Conservation (phyloP, 2,113 vertebrate species). For the Illadopsis cleaveri region DNA sequence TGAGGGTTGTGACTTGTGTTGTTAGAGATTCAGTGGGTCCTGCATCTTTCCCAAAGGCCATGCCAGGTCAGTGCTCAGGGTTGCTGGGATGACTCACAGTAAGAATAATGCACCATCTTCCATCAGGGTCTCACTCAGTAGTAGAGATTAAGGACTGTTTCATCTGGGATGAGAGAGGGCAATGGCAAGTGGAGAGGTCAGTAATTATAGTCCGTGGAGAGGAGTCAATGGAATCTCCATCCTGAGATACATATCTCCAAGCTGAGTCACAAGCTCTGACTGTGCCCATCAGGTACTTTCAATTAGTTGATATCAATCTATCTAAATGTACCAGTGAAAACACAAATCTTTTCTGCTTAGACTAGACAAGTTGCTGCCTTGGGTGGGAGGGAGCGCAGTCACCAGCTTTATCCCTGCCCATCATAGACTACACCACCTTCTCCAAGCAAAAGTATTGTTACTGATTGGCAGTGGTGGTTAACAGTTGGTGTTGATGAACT, state of each 20-base stretch:
- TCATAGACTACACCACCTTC: neutral
- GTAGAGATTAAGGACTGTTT: neutral
- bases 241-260: neutral
- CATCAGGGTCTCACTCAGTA: neutral
- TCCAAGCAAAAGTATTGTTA: neutral
- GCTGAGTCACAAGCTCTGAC: neutral
- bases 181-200: neutral
- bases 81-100: neutral
- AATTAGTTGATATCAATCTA: neutral
- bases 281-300: neutral
- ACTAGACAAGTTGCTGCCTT: neutral
- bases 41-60: accelerated
- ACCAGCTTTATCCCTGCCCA: neutral
- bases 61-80: neutral
- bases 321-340: neutral
- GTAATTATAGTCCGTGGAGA: neutral
- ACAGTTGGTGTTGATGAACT: too few species aligned
- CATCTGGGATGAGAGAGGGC: neutral
- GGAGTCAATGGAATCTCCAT: neutral
- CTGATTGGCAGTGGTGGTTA: neutral
- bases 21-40: neutral
- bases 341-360: neutral
- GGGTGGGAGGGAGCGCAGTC: too few species aligned
- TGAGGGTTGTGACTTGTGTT: neutral
- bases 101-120: neutral